Evolutionary conservation across 2,888 invertebrate genomes (phyloP), one percentile per base, ranked within the genome.

Genomic region (Phytoseiulus persimilis): DNA sequence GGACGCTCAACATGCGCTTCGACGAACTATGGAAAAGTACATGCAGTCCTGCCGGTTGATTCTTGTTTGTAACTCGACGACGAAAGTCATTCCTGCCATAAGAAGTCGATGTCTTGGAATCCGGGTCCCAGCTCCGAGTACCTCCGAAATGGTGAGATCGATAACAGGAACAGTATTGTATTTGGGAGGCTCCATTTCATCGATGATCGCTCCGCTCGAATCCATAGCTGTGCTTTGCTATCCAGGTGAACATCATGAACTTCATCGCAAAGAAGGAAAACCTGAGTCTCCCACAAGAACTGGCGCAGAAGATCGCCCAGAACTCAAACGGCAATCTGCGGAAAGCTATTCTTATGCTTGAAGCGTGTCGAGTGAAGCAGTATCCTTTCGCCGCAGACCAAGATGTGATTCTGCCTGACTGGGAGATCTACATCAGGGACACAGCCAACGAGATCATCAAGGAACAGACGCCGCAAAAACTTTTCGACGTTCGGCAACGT

Each of bases 1-100:
- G 93, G 99, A 99, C 93, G 99, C 99, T 0, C 99, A 99, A 92
- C 98, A 99, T 93, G 99, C 98, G 0, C 93, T 99, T 89, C 95
- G 99, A 91, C 95, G 99, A 89, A 99, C 99, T 0, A 99, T 99
- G 99, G 99, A 99, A 93, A 99, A 99, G 93, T 99, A 99, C 93
- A 96, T 98, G 90, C 94, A 96, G 31, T 98, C 97, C 0, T 99
- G 99, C 92, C 95, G 99, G 31, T 94, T 99, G 5, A 97, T 99
- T 91, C 94, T 99, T 0, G 96, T 97, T 91, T 96, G 98, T 0
- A 97, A 97, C 92, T 98, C 98, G 0, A 97, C 96, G 65, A 98
- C 98, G 5, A 95, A 97, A 92, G 97, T 99, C 0, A 97, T 98
- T 92, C 98, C 98, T n/a, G 98, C 99, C 5, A 98, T 99, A 91